Conservation (phyloP, 2,888 invertebrate genomes). For the Drosophila monieri region DNA sequence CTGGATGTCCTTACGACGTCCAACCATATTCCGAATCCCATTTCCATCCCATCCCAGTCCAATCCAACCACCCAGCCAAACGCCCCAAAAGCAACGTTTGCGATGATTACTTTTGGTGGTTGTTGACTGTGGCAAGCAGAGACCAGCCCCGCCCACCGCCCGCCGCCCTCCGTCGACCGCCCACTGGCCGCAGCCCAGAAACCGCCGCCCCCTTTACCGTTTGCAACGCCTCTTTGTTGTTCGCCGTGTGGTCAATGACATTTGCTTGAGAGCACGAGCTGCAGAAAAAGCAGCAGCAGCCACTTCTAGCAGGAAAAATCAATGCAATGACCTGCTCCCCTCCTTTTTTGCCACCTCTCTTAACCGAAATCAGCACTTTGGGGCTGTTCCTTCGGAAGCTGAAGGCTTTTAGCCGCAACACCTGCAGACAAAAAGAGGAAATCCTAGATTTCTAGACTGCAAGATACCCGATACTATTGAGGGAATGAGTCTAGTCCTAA, state of each 20-base stretch:
- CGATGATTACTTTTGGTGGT: constrained; percentile 76
- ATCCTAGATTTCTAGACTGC: too few species aligned
- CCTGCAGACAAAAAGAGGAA: background rate
- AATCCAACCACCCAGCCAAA: constrained; percentile 8
- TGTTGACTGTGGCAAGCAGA: constrained; percentile 55
- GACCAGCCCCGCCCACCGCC: background rate
- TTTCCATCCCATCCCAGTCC: background rate
- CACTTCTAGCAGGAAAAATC: constrained; percentile 48
- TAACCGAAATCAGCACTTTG: background rate
- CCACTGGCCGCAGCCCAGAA: background rate
- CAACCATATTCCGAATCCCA: background rate
- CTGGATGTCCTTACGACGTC: constrained; percentile 37
- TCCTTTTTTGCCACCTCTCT: too few species aligned
- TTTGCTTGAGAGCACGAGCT: constrained; percentile 47
- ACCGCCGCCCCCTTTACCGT: background rate
- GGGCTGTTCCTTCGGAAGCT: constrained; percentile 15
- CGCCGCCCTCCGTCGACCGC: background rate
- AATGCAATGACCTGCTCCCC: constrained; percentile 47
- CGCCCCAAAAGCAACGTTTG: constrained; percentile 58
- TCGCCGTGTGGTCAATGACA: constrained; percentile 71
- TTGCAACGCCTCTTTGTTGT: constrained; percentile 73
- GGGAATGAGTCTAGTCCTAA: too few species aligned
- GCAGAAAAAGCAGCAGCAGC: constrained; percentile 16
- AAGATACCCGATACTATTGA: background rate
- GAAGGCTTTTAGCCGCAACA: constrained; percentile 3